Percentiles rank a stretch among this genome's conserved stretches.
Evolutionary conservation across 2,888 invertebrate genomes (phyloP).

Genomic region (Yponomeuta malinellus): DNA sequence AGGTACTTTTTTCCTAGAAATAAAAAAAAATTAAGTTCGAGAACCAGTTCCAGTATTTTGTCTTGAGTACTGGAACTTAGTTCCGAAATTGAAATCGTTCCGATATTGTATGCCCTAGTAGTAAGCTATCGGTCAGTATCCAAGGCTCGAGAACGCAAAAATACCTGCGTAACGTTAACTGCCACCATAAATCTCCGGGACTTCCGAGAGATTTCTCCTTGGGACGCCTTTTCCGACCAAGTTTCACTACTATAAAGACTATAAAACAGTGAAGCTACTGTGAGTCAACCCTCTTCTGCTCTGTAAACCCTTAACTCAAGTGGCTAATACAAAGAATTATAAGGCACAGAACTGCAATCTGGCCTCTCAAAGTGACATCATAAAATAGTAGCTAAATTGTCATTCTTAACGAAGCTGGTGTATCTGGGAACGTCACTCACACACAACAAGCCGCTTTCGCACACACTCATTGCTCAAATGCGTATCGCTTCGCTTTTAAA

Average conservation of each 20-base stretch:
- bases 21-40: too few relatives aligned
- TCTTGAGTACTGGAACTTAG: too few relatives aligned
- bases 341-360: too few relatives aligned
- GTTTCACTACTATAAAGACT: conserved; percentile 38
- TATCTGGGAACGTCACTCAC: too few relatives aligned
- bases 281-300: neutral
- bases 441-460: too few relatives aligned
- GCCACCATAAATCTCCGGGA: conserved; percentile 60
- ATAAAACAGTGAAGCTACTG: neutral
- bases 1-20: too few relatives aligned
- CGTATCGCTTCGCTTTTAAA: too few relatives aligned
- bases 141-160: conserved; percentile 34
- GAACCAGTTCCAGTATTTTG: too few relatives aligned
- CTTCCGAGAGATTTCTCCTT: conserved; percentile 62
- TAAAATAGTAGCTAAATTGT: too few relatives aligned
- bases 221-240: conserved; percentile 46
- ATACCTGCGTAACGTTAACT: conserved; percentile 66
- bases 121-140: neutral
- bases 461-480: too few relatives aligned
- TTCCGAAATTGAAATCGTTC: conserved; percentile 22
- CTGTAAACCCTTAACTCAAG: neutral
- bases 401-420: too few relatives aligned
- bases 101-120: neutral
- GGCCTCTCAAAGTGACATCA: too few relatives aligned
- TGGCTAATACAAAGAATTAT: neutral